Base-by-base conservation (phyloP, 2,888 invertebrate species). In the Oxycera nigricornis region DNA sequence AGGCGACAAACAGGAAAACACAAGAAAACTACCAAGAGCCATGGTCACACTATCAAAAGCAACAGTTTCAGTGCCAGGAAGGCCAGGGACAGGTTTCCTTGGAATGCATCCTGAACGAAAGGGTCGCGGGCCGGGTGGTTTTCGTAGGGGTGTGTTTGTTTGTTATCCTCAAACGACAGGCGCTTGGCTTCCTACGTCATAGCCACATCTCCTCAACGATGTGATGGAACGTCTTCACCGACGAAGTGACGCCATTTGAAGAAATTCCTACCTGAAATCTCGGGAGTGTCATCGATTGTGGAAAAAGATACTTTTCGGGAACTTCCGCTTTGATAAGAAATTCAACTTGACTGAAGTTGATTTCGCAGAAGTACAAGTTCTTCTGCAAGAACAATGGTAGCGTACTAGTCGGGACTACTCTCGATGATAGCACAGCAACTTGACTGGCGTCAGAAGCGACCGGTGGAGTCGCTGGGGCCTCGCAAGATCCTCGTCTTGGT, bases 41-140 rank as follows among this genome's bases (percentile, higher is more conserved):
- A 61, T 2, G 1, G 61, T 31, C 31, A 61, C 61, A 31, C 31
- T 26, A 61, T n/a, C 26, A 28, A 31, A 31, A 65, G 65, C 65
- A 65, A 65, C 65, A 65, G 65, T 65, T 65, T 22, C 65, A 39
- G 41, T 65, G 39, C 65, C 65, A 65, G 59, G 59, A 59, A 55
- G 52, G 52, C 52, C 52, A 55, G 52, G 24, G 52, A 59, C 59
- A 59, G 65, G 65, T 24, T 65, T 61, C 31, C 11, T 61, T 30
- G 26, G 31, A 46, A 17, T 46, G 46, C 14, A 46, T 46, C 46
- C 46, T 46, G 3, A 46, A 46, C 46, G 46, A 17, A 17, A 46
- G 4, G 46, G 46, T 14, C 4, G 14, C 46, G 46, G 46, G 46
- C 14, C 17, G 46, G 11, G 17, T 46, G n/a, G 46, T 46, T n/a